Evolutionary conservation across 2,888 invertebrate species (phyloP).

Genomic region (Gymnocheta viridis): DNA sequence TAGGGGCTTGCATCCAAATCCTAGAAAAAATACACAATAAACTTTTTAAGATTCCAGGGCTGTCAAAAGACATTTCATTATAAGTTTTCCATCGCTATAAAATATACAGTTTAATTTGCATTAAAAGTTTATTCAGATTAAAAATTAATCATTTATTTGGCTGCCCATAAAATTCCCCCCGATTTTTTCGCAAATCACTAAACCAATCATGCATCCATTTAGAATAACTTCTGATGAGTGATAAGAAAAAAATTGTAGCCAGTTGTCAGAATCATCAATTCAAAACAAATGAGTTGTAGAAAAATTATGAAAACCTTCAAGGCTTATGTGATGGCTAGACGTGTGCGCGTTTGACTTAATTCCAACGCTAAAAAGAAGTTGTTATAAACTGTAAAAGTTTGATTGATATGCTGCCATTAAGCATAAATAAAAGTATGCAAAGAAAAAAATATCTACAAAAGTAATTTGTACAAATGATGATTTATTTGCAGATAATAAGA

Average conservation of each 20-base stretch:
- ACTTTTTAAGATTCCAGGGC: no score
- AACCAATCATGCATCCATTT: not conserved
- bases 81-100: no score
- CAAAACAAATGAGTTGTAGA: not conserved
- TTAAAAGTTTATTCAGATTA: no score
- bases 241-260: not conserved
- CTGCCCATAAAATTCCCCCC: not conserved
- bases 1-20: no score
- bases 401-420: conserved; percentile 60
- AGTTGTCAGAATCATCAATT: not conserved
- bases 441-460: not conserved
- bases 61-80: no score
- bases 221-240: not conserved
- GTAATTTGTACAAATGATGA: conserved; percentile 54
- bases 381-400: conserved; percentile 31
- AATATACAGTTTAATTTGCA: no score
- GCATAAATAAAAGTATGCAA: not conserved
- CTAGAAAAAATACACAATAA: no score
- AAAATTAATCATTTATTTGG: no score
- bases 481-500: conserved; percentile 59
- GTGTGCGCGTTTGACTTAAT: not conserved
- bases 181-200: not conserved
- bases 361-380: conserved; percentile 16
- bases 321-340: conserved; percentile 12
- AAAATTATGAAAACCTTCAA: conserved; percentile 44